Evolutionary conservation across 2,888 invertebrate species (phyloP).

Genomic region (Trichogramma evanescens): DNA sequence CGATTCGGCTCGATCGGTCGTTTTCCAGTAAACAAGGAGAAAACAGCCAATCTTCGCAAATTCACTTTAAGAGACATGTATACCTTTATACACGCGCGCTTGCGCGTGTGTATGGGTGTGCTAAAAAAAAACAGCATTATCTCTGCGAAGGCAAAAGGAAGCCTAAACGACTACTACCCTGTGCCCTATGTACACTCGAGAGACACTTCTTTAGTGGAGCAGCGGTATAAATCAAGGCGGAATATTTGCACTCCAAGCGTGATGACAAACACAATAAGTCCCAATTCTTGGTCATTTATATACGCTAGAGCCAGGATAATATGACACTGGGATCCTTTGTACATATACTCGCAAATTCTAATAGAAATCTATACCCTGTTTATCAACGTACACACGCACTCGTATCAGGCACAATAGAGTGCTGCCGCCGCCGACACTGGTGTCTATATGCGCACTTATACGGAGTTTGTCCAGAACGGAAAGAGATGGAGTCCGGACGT

Average conservation of each 20-base stretch:
- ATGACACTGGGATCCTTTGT: slow-evolving; percentile 45
- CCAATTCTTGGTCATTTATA: slow-evolving; percentile 48
- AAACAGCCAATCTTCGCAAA: too few relatives aligned
- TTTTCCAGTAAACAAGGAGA: too few relatives aligned
- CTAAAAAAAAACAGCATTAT: too few relatives aligned
- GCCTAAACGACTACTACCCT: background rate
- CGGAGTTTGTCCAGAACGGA: background rate
- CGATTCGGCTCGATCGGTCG: too few relatives aligned
- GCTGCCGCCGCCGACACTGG: too few relatives aligned
- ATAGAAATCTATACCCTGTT: background rate
- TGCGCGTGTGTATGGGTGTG: too few relatives aligned
- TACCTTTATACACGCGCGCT: too few relatives aligned
- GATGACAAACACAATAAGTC: slow-evolving; percentile 49
- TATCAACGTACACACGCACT: too few relatives aligned
- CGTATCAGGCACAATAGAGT: too few relatives aligned
- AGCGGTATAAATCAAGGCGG: slow-evolving; percentile 31
- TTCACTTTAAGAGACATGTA: too few relatives aligned
- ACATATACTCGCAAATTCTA: slow-evolving; percentile 36
- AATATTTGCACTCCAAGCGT: slow-evolving; percentile 29
- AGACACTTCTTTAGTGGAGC: background rate
- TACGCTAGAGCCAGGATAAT: slow-evolving; percentile 45
- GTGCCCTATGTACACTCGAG: background rate
- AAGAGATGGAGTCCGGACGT: slow-evolving; percentile 32
- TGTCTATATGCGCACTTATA: too few relatives aligned
- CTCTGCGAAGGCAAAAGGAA: too few relatives aligned